phyloP scores from a whole-genome alignment of 2,113 vertebrate genomes.

The Psettodes erumei region DNA sequence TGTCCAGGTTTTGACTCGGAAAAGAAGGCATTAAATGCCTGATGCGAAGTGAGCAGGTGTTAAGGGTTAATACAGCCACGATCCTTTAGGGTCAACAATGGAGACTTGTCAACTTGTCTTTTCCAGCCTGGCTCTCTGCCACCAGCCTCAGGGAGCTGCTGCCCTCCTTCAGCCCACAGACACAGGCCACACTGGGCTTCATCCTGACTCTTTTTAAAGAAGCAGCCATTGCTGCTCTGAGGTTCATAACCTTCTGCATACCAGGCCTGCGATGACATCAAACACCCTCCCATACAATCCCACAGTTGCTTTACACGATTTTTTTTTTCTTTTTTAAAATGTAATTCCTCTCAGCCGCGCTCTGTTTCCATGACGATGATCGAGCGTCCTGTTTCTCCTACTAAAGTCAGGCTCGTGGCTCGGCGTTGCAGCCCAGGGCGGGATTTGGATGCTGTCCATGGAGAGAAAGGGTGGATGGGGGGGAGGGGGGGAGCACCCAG shows the following conservation, averaged over 20 bases:
- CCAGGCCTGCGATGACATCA: slow-evolving; percentile 44
- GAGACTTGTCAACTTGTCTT: slow-evolving; percentile 23
- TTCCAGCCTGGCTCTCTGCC: slow-evolving; percentile 36
- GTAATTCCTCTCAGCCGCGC: background rate
- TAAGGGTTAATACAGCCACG: background rate
- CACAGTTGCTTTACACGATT: slow-evolving; percentile 18
- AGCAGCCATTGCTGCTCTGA: background rate
- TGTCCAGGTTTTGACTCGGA: background rate
- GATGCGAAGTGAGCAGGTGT: background rate
- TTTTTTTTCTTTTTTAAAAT: background rate
- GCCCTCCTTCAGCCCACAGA: slow-evolving; percentile 19
- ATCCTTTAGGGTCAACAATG: slow-evolving; percentile 21
- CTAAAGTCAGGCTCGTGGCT: slow-evolving; percentile 28
- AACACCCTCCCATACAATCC: slow-evolving; percentile 29
- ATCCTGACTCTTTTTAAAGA: slow-evolving; percentile 46
- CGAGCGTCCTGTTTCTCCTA: slow-evolving; percentile 28
- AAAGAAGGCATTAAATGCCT: no score
- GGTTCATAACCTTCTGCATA: slow-evolving; percentile 54
- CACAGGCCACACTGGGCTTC: slow-evolving; percentile 5
- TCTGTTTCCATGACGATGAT: slow-evolving; percentile 64
- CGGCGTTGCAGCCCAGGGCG: slow-evolving; percentile 19
- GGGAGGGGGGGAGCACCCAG: background rate
- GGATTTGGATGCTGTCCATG: slow-evolving; percentile 51
- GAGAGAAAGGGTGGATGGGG: slow-evolving; percentile 3
- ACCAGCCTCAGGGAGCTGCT: slow-evolving; percentile 14